These are phyloP conservation scores for Puntigrus tetrazona DNA, from an alignment of 2,113 vertebrate genomes.

Conservation along the genomic window DNA sequence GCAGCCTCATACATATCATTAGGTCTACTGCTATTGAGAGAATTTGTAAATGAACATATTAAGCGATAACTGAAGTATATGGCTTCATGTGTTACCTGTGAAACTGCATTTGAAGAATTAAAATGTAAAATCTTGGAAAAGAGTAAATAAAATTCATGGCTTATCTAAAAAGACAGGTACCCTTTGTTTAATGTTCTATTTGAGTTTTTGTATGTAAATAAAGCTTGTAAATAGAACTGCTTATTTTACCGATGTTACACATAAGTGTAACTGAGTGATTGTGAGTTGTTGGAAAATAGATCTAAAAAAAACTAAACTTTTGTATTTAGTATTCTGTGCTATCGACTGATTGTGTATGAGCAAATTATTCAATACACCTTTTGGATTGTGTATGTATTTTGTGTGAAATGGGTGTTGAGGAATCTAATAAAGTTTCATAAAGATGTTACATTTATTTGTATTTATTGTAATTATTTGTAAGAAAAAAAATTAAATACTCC, in stretches of 20 bases:
- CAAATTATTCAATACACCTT: conserved; percentile 61
- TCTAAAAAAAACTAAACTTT: conserved; percentile 57
- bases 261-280: conserved; percentile 60
- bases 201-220: conserved; percentile 65
- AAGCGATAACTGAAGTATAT: not conserved
- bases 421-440: conserved; percentile 23
- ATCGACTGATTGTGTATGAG: conserved; percentile 51
- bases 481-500: too few species aligned
- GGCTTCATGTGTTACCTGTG: not conserved
- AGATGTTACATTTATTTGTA: not conserved
- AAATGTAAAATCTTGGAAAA: not conserved
- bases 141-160: not conserved
- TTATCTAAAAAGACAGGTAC: conserved; percentile 9
- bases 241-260: conserved; percentile 56
- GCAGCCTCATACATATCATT: not conserved
- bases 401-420: conserved; percentile 65
- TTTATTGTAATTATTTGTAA: not conserved
- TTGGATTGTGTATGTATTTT: conserved; percentile 58
- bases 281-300: conserved; percentile 55
- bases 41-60: not conserved
- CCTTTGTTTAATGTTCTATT: conserved; percentile 4
- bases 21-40: not conserved
- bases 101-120: not conserved
- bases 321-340: conserved; percentile 66
- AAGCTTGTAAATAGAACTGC: conserved; percentile 66